Percentiles rank a stretch among this genome's conserved stretches.
These are phyloP conservation scores for Cylloceria caligata DNA, from an alignment of 2,888 invertebrate species.

Conservation along the genomic window DNA sequence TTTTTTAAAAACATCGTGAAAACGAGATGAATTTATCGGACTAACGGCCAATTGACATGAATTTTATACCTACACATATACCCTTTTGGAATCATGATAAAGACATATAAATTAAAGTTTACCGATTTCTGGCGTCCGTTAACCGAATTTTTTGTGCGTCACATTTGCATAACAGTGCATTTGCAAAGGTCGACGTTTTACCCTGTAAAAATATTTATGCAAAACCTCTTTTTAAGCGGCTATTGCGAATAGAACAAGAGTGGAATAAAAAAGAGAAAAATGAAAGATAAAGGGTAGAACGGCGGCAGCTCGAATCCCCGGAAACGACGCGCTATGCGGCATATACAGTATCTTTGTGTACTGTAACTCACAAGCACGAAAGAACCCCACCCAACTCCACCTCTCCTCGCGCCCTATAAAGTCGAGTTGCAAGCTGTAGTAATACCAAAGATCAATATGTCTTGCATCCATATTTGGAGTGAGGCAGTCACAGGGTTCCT, in stretches of 20 bases:
- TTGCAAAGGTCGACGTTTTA: background rate
- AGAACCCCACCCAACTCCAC: background rate
- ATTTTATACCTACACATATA: too few relatives aligned
- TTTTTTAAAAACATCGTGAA: too few relatives aligned
- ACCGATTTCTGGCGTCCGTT: too few relatives aligned
- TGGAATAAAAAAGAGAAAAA: background rate
- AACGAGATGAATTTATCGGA: too few relatives aligned
- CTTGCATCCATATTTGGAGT: background rate
- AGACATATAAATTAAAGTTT: too few relatives aligned
- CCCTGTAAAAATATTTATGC: background rate
- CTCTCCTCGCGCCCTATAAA: background rate
- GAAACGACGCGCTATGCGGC: slow-evolving; percentile 4
- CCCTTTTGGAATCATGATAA: too few relatives aligned
- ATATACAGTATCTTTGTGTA: background rate
- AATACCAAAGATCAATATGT: slow-evolving; percentile 31
- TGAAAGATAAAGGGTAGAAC: background rate
- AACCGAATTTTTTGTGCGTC: too few relatives aligned
- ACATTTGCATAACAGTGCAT: background rate
- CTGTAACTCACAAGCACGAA: slow-evolving; percentile 13
- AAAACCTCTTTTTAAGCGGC: background rate
- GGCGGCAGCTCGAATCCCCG: background rate
- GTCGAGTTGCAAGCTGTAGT: slow-evolving; percentile 1
- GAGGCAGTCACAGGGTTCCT: background rate
- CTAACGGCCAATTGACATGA: too few relatives aligned
- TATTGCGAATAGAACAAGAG: background rate